phyloP scores from a whole-genome alignment of 2,113 vertebrate genomes.

The Glaucomys volans region DNA sequence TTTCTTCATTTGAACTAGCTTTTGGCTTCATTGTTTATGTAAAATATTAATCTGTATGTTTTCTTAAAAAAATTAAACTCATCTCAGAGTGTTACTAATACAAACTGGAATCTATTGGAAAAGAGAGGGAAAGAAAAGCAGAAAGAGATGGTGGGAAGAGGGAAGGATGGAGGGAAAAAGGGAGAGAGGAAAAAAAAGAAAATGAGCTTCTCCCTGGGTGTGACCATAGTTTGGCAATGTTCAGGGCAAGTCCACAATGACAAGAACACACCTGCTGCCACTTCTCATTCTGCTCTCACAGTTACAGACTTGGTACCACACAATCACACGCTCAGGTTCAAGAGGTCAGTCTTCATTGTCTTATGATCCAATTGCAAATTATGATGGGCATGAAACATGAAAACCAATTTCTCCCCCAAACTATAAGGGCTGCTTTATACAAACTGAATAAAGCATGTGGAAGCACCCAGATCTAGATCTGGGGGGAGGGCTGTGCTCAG shows the following conservation, averaged over 20 bases:
- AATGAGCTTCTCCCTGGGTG: neutral
- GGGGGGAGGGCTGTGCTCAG: no score
- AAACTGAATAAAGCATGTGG: fast-evolving
- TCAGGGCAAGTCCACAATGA: neutral
- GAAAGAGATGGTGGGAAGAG: fast-evolving
- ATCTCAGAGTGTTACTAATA: neutral
- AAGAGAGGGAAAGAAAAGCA: fast-evolving
- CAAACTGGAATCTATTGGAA: neutral
- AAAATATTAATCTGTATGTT: neutral
- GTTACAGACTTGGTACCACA: neutral
- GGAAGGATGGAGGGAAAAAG: fast-evolving
- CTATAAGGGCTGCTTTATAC: fast-evolving
- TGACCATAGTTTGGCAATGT: fast-evolving
- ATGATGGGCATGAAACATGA: neutral
- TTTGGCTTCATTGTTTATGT: neutral
- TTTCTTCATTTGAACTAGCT: neutral
- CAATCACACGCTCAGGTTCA: no score
- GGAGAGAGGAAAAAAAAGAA: neutral
- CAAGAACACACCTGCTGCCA: fast-evolving
- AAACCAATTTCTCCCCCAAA: neutral
- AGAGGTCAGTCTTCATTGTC: no score
- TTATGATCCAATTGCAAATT: neutral
- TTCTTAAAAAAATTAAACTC: neutral
- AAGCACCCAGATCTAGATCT: neutral
- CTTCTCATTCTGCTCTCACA: neutral